Evolutionary conservation across 1,140 invertebrate species (phyloP).

Genomic region (Aradophagus sp.): DNA sequence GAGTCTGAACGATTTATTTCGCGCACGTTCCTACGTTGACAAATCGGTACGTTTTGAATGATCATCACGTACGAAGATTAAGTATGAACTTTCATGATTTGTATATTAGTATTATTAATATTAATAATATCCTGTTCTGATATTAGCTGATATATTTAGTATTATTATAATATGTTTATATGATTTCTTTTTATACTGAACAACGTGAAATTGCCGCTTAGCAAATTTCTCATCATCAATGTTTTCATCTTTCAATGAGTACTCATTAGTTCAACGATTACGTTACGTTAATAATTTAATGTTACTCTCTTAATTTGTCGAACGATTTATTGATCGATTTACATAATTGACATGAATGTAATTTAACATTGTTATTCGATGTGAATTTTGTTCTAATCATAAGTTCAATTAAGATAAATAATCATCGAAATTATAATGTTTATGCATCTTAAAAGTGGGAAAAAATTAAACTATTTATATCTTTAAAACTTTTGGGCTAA

Average conservation of each 20-base stretch:
- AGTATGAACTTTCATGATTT: slow-evolving; percentile 58
- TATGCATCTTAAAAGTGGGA: no score
- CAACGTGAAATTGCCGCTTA: slow-evolving; percentile 20
- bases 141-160: slow-evolving; percentile 47
- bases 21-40: slow-evolving; percentile 42
- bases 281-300: slow-evolving; percentile 11
- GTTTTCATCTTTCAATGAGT: slow-evolving; percentile 27
- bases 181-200: slow-evolving; percentile 45
- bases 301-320: slow-evolving; percentile 32
- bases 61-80: slow-evolving; percentile 24
- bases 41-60: slow-evolving; percentile 38
- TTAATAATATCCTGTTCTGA: slow-evolving; percentile 47
- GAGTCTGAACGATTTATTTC: slow-evolving; percentile 22
- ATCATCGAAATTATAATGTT: no score
- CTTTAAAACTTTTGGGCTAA: no score
- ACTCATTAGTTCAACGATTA: slow-evolving; percentile 48
- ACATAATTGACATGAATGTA: background rate
- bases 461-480: no score
- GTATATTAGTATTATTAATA: slow-evolving; percentile 64
- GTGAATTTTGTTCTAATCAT: no score
- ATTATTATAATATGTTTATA: slow-evolving; percentile 54
- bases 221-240: slow-evolving; percentile 16
- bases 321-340: slow-evolving; percentile 39
- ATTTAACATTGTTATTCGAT: no score
- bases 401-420: no score